phyloP scores from a whole-genome alignment of 53 echinoderm and acorn worm genomes.

The Holothuria scabra region DNA sequence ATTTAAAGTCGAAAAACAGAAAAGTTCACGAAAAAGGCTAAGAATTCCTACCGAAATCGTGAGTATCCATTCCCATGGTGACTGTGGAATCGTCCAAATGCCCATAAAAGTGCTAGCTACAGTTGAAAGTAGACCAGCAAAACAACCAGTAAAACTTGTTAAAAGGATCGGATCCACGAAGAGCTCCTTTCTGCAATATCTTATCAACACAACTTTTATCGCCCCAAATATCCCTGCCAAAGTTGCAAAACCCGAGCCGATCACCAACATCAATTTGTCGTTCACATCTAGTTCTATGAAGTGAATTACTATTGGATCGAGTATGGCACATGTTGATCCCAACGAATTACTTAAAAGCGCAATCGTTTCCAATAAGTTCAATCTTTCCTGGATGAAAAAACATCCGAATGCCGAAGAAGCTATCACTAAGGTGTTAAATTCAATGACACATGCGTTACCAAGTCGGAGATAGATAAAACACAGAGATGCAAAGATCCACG shows the following conservation, averaged over 20 bases:
- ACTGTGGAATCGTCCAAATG: not conserved
- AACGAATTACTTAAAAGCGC: not conserved
- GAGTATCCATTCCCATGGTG: not conserved
- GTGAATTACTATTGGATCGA: not conserved
- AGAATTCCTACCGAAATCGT: not conserved
- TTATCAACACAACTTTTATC: constrained; percentile 2
- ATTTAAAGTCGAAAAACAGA: constrained; percentile 16
- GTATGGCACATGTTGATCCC: not conserved
- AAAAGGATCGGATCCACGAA: not conserved
- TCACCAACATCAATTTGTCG: not conserved
- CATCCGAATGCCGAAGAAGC: not conserved
- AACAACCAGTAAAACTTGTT: not conserved
- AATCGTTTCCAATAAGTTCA: not conserved
- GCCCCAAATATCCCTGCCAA: constrained; percentile 15
- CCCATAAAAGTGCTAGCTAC: not conserved
- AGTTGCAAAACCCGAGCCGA: not conserved
- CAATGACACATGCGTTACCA: constrained; percentile 23
- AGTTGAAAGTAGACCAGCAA: not conserved
- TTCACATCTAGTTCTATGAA: not conserved
- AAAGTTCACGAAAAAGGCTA: constrained; percentile 7
- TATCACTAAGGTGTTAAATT: not conserved
- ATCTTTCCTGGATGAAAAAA: not conserved
- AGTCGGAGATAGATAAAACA: constrained; percentile 7
- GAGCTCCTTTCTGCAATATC: not conserved
- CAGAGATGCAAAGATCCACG: not conserved